phyloP scores from a whole-genome alignment of 2,888 invertebrate genomes.

The Pandemis heparana region DNA sequence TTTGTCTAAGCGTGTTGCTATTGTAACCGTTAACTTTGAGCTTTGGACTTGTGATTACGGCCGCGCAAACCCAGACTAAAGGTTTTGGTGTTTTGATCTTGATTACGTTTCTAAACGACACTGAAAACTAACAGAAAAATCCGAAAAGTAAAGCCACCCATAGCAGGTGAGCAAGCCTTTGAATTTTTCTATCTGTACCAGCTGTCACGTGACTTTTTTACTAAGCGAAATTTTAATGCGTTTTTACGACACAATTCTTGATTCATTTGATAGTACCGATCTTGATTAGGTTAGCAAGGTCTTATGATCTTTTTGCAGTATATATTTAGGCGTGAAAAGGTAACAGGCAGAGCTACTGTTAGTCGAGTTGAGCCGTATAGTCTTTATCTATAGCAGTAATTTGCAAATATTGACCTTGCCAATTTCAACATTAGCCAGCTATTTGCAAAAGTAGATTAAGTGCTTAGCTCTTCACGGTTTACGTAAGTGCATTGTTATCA shows the following conservation, averaged over 20 bases:
- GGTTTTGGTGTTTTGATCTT: background rate
- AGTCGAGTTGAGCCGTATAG: background rate
- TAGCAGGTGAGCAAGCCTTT: too few relatives aligned
- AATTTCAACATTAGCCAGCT: constrained; percentile 20
- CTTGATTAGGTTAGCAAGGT: too few relatives aligned
- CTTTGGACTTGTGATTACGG: background rate
- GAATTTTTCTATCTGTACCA: too few relatives aligned
- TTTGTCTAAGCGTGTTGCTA: background rate
- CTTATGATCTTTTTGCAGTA: too few relatives aligned
- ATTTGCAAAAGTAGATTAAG: constrained; percentile 11
- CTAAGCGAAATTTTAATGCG: too few relatives aligned
- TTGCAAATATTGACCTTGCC: constrained; percentile 16
- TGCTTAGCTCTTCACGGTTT: constrained; percentile 2
- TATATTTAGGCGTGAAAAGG: too few relatives aligned
- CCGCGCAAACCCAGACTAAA: background rate
- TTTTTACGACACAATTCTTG: too few relatives aligned
- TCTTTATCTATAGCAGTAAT: background rate
- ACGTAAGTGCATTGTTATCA: constrained; percentile 21
- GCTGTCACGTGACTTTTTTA: too few relatives aligned
- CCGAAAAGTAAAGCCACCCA: too few relatives aligned
- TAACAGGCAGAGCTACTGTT: too few relatives aligned
- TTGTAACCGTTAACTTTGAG: background rate
- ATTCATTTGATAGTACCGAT: too few relatives aligned
- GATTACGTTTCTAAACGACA: background rate
- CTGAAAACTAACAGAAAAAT: too few relatives aligned